Percentiles rank a stretch among this genome's conserved stretches.
phyloP scores from a whole-genome alignment of 2,888 invertebrate species.

The Xylocampa areola region DNA sequence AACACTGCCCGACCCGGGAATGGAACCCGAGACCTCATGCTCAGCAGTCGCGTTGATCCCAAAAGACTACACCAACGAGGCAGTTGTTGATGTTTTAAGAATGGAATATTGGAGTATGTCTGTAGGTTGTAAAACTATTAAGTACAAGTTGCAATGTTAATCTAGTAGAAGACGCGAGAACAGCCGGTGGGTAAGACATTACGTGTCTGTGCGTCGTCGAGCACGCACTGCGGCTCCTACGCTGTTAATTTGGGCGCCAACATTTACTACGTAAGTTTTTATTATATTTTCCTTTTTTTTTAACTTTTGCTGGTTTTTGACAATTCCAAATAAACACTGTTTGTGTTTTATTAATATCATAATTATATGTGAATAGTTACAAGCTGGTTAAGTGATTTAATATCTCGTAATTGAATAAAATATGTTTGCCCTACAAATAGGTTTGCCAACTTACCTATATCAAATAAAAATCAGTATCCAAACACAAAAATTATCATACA shows the following conservation, averaged over 20 bases:
- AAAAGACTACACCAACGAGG: no score
- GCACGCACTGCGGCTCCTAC: conserved; percentile 49
- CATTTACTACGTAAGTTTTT: conserved; percentile 52
- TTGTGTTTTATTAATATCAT: background rate
- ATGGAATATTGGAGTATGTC: conserved; percentile 23
- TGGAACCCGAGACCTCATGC: no score
- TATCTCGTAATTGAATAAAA: no score
- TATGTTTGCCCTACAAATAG: no score
- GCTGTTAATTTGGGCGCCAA: conserved; percentile 35
- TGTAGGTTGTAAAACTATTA: conserved; percentile 53
- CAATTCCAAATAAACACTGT: background rate
- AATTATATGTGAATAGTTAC: background rate
- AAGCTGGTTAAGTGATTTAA: no score
- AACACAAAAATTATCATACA: no score
- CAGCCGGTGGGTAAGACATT: conserved; percentile 48
- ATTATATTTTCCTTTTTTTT: conserved; percentile 12
- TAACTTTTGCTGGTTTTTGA: background rate
- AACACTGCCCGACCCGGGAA: no score
- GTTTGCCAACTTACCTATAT: no score
- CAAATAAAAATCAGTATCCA: no score
- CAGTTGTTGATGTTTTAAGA: conserved; percentile 20
- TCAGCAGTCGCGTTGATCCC: no score
- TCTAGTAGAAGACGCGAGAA: conserved; percentile 46
- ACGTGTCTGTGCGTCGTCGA: conserved; percentile 55
- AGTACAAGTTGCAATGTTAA: conserved; percentile 57